Percentiles rank a stretch among this genome's conserved stretches.
Conservation (phyloP, 2,113 vertebrate genomes). For the Cyphomyrus discorhynchus region DNA sequence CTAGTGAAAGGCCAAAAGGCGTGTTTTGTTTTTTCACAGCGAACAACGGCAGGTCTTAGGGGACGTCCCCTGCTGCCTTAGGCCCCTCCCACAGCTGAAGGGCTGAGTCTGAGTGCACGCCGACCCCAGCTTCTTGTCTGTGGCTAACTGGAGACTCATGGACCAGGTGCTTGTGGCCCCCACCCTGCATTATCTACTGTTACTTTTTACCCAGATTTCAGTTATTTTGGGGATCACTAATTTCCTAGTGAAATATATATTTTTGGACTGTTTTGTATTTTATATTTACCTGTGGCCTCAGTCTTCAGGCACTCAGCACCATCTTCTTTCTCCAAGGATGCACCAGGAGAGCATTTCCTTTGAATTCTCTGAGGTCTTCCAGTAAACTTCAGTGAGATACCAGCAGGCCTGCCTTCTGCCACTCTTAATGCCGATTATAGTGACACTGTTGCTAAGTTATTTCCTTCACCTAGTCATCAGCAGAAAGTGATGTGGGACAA, state of each 20-base stretch:
- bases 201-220: constrained; percentile 8
- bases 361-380: neutral
- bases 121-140: neutral
- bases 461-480: neutral
- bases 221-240: constrained; percentile 29
- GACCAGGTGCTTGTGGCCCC: constrained; percentile 13
- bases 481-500: neutral
- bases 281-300: constrained; percentile 1
- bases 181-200: constrained; percentile 8
- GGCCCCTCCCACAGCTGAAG: neutral
- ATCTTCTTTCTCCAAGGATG: neutral
- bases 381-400: neutral
- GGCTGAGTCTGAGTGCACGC: neutral
- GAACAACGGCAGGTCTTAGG: neutral
- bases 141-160: neutral
- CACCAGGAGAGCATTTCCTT: neutral
- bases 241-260: constrained; percentile 20
- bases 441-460: neutral
- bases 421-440: neutral
- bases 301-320: neutral
- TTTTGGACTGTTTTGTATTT: constrained; percentile 4
- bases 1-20: neutral
- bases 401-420: neutral
- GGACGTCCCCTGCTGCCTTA: neutral
- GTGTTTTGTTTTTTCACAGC: neutral